Conservation (phyloP, 2,113 vertebrate genomes). For the Rattus rattus region DNA sequence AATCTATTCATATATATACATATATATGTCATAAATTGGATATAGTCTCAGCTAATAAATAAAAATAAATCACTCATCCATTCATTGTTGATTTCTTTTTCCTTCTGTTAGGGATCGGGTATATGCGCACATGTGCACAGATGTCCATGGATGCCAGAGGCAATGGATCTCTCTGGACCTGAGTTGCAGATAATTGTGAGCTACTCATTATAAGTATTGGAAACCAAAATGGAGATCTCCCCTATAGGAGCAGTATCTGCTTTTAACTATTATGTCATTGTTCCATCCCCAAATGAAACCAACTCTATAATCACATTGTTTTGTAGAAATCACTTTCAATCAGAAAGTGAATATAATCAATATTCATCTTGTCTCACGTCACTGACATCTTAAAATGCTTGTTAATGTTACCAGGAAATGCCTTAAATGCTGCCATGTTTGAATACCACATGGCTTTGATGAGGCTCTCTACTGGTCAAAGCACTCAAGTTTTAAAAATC, state of each 20-base stretch:
- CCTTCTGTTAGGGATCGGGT: not conserved
- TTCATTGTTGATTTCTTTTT: not conserved
- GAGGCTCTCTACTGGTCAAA: constrained; percentile 79
- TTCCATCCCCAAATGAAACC: not conserved
- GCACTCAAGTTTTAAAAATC: constrained; percentile 83
- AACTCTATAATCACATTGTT: not conserved
- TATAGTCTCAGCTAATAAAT: not conserved
- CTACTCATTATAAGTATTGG: not conserved
- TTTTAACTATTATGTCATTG: not conserved
- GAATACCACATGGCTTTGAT: constrained; percentile 84
- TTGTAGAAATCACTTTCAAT: not conserved
- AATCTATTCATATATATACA: not conserved
- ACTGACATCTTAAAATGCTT: constrained; percentile 57
- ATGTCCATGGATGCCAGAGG: too few relatives aligned
- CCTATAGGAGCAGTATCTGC: not conserved
- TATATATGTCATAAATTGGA: not conserved
- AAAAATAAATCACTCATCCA: not conserved
- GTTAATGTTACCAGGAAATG: constrained; percentile 71
- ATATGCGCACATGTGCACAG: not conserved
- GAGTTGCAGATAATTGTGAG: not conserved
- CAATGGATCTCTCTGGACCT: not conserved
- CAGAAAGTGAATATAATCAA: too few relatives aligned
- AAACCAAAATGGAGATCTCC: not conserved
- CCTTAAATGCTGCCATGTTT: constrained; percentile 82
- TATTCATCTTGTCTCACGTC: not conserved